Evolutionary conservation across 2,113 vertebrate species (phyloP).

Genomic region (Aplodontia rufa): DNA sequence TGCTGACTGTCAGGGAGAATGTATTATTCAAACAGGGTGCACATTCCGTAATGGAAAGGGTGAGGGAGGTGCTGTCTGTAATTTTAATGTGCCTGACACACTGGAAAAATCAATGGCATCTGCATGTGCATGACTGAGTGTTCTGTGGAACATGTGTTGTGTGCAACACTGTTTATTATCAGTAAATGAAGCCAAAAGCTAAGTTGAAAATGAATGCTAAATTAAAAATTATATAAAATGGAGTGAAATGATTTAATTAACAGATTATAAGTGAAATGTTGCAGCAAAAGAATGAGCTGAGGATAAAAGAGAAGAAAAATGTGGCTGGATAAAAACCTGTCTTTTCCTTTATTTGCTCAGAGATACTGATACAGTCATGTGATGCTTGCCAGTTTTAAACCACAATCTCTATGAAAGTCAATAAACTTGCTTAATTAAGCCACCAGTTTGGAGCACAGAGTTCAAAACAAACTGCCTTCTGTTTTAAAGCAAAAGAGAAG

Average conservation of each 20-base stretch:
- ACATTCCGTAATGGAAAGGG: conserved; percentile 82
- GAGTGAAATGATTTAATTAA: conserved; percentile 90
- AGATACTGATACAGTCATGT: conserved; percentile 77
- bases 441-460: conserved; percentile 80
- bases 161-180: conserved; percentile 89
- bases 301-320: conserved; percentile 73
- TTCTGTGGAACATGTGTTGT: conserved; percentile 87
- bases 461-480: conserved; percentile 81
- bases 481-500: conserved; percentile 71
- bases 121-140: conserved; percentile 84
- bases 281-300: conserved; percentile 81
- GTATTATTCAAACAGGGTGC: conserved; percentile 80
- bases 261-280: conserved; percentile 84
- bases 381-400: conserved; percentile 82
- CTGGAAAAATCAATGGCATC: conserved; percentile 86
- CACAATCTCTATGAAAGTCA: conserved; percentile 76
- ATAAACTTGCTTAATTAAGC: conserved; percentile 81
- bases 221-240: conserved; percentile 90
- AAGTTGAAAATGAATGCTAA: conserved; percentile 91
- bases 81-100: conserved; percentile 82
- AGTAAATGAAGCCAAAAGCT: conserved; percentile 89
- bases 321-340: conserved; percentile 73
- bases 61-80: conserved; percentile 79
- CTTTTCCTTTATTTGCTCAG: conserved; percentile 74
- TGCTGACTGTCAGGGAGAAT: conserved; percentile 30